These are phyloP conservation scores for Montifringilla adamsi DNA, from an alignment of 2,113 vertebrate species.

Conservation along the genomic window DNA sequence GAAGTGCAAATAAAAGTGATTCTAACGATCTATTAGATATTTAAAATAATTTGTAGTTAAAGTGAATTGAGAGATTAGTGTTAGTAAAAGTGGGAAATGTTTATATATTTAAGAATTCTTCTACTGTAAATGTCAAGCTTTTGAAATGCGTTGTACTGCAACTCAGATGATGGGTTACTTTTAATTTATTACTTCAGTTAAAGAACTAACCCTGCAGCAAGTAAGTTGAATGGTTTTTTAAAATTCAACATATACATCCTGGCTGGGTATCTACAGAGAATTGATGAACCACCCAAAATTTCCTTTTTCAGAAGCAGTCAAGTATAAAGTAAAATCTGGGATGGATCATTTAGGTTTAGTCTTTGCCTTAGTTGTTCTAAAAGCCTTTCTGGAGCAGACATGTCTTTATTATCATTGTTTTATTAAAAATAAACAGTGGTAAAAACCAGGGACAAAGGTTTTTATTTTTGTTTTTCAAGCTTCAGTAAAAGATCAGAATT, in stretches of 20 bases:
- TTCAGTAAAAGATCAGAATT: not conserved
- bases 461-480: not conserved
- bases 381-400: not conserved
- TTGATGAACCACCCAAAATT: not conserved
- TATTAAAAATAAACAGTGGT: not conserved
- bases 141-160: not conserved
- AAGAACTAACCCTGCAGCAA: not conserved
- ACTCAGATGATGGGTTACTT: not conserved
- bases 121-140: not conserved
- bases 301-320: not conserved
- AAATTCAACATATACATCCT: not conserved
- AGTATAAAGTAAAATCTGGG: not conserved
- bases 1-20: not conserved
- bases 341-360: not conserved
- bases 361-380: not conserved
- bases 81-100: not conserved
- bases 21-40: not conserved
- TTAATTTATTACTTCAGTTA: constrained; percentile 25
- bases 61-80: not conserved
- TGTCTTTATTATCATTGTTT: not conserved
- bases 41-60: constrained; percentile 2
- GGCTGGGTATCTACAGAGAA: not conserved
- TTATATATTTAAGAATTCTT: not conserved
- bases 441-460: not conserved
- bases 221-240: not conserved